A percentile compares a stretch with the other conserved stretches of the same genome.
These are phyloP conservation scores for Drosophila robusta DNA, from an alignment of 2,888 invertebrate genomes.

Conservation along the genomic window DNA sequence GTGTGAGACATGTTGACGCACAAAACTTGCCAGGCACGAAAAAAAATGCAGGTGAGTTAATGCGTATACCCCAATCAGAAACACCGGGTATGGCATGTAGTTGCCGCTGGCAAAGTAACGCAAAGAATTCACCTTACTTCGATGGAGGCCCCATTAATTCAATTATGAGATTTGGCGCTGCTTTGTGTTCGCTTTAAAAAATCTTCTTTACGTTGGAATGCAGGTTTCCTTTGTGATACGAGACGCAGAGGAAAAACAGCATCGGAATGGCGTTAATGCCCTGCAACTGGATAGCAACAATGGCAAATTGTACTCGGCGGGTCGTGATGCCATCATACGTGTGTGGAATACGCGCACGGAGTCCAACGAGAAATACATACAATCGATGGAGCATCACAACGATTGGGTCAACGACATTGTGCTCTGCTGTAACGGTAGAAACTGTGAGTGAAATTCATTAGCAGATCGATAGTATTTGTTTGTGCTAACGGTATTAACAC, in stretches of 20 bases:
- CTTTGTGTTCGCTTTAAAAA: not conserved
- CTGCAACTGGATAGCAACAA: slow-evolving; percentile 95
- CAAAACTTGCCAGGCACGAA: slow-evolving; percentile 85
- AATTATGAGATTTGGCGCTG: slow-evolving; percentile 15
- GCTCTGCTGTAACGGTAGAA: slow-evolving; percentile 97
- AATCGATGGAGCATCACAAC: slow-evolving; percentile 99
- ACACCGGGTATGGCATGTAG: slow-evolving; percentile 47
- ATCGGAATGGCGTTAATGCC: slow-evolving; percentile 98
- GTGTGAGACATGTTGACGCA: slow-evolving; percentile 85
- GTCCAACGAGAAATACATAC: slow-evolving; percentile 91
- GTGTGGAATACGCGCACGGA: slow-evolving; percentile 91
- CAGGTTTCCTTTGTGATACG: slow-evolving; percentile 99
- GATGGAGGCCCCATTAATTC: slow-evolving; percentile 18
- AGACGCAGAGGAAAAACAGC: slow-evolving; percentile 96
- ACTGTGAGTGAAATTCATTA: slow-evolving; percentile 87
- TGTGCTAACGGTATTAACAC: not conserved
- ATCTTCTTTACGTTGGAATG: not conserved
- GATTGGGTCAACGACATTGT: slow-evolving; percentile 99
- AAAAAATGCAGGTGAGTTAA: slow-evolving; percentile 86
- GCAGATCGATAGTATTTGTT: not conserved
- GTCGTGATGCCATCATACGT: slow-evolving; percentile 97
- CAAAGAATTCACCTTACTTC: not conserved
- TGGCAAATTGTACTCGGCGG: slow-evolving; percentile 96
- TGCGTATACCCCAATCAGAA: slow-evolving; percentile 45
- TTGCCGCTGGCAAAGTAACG: not conserved